Conservation (phyloP, 2,797 vertebrate species). For the Paratrypauchen microcephalus region DNA sequence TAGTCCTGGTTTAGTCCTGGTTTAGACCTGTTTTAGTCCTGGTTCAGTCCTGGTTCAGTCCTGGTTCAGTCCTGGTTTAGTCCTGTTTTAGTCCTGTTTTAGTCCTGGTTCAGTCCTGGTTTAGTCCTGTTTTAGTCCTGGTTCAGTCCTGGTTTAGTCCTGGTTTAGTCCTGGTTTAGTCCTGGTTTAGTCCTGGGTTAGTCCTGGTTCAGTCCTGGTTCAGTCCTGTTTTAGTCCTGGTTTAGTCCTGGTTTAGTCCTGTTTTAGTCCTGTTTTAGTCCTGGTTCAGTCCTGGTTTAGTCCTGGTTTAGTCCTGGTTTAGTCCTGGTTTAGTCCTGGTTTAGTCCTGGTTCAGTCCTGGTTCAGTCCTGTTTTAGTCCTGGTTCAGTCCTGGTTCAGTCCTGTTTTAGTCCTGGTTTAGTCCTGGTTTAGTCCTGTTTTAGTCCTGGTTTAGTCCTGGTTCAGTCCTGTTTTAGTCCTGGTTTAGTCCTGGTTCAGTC, state of each 20-base stretch:
- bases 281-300: background rate
- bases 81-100: background rate
- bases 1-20: too few species aligned
- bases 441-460: background rate
- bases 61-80: too few species aligned
- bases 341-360: too few species aligned
- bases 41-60: background rate
- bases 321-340: too few species aligned
- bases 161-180: background rate
- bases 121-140: background rate
- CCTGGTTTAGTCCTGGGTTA: too few species aligned
- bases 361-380: background rate
- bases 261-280: too few species aligned
- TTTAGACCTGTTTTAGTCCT: background rate
- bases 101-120: background rate
- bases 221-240: background rate
- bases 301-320: background rate
- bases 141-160: background rate
- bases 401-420: too few species aligned
- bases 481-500: too few species aligned
- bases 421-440: background rate
- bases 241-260: background rate
- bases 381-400: background rate
- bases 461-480: background rate
- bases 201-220: too few species aligned